These are phyloP conservation scores for Nanorana parkeri DNA, from an alignment of 2,113 vertebrate genomes.

Conservation along the genomic window DNA sequence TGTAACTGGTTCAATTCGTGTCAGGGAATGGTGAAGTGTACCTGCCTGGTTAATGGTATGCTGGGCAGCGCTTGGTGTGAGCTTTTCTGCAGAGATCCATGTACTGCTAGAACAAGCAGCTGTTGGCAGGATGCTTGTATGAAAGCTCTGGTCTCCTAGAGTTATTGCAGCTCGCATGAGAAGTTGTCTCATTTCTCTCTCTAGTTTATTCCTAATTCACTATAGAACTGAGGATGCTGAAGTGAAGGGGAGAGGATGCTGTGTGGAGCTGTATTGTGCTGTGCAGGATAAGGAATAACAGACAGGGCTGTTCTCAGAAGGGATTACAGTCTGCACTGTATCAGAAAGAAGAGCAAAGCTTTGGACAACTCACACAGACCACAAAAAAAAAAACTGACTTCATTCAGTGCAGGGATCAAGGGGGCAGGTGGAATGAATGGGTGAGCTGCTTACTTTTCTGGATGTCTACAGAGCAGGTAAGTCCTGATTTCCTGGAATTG, in stretches of 20 bases:
- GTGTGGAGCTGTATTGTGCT: constrained; percentile 18
- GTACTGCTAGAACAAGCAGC: constrained; percentile 36
- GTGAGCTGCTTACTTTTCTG: constrained; percentile 35
- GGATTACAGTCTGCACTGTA: constrained; percentile 52
- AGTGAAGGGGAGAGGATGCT: constrained; percentile 33
- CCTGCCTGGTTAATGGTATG: constrained; percentile 29
- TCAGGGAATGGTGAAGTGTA: constrained; percentile 16
- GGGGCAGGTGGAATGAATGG: constrained; percentile 40
- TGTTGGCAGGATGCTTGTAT: constrained; percentile 48
- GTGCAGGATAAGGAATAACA: constrained; percentile 42
- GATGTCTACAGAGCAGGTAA: constrained; percentile 43
- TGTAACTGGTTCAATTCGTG: not conserved
- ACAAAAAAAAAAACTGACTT: constrained; percentile 17
- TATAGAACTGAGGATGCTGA: constrained; percentile 21
- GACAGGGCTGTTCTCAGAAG: constrained; percentile 45
- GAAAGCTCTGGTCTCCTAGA: constrained; percentile 37
- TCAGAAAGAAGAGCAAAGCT: constrained; percentile 22
- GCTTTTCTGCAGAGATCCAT: constrained; percentile 50
- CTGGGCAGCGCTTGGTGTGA: constrained; percentile 39
- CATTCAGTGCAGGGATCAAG: constrained; percentile 38
- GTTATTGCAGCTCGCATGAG: constrained; percentile 21
- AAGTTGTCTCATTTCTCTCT: constrained; percentile 13
- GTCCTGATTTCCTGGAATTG: not conserved
- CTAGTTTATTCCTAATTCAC: constrained; percentile 32
- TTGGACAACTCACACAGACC: constrained; percentile 25